Conservation (phyloP, 2,888 invertebrate genomes). For the Mythimna pallens region DNA sequence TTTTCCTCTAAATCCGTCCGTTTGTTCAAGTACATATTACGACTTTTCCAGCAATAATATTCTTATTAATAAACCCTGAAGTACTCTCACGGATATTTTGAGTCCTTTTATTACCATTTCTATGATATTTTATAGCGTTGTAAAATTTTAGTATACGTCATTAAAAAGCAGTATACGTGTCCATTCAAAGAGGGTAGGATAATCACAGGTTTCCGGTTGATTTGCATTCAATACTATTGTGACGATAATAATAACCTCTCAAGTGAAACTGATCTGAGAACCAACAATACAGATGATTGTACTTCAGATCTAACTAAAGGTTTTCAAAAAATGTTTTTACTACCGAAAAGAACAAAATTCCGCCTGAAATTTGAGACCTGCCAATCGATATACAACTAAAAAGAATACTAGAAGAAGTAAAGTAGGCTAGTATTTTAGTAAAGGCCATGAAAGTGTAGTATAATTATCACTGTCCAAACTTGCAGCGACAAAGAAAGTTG, state of each 20-base stretch:
- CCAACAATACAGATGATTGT: conserved; percentile 31
- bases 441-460: neutral
- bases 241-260: conserved; percentile 68
- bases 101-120: conserved; percentile 50
- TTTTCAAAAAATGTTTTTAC: neutral
- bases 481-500: conserved; percentile 1
- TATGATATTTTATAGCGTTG: conserved; percentile 45
- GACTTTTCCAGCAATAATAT: conserved; percentile 19
- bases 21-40: conserved; percentile 24
- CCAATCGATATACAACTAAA: neutral
- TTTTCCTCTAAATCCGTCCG: conserved; percentile 60
- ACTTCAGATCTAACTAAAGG: conserved; percentile 12
- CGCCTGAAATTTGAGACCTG: neutral
- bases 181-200: conserved; percentile 59
- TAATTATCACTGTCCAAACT: neutral
- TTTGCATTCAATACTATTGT: conserved; percentile 82
- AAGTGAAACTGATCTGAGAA: conserved; percentile 50
- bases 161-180: conserved; percentile 56
- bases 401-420: neutral
- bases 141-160: conserved; percentile 53
- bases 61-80: conserved; percentile 28
- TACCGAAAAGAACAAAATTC: neutral
- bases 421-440: neutral
- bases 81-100: conserved; percentile 23
- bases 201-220: conserved; percentile 75